These are phyloP conservation scores for Ascidia mentula DNA, from an alignment of 23 tunicate genomes.

Conservation along the genomic window DNA sequence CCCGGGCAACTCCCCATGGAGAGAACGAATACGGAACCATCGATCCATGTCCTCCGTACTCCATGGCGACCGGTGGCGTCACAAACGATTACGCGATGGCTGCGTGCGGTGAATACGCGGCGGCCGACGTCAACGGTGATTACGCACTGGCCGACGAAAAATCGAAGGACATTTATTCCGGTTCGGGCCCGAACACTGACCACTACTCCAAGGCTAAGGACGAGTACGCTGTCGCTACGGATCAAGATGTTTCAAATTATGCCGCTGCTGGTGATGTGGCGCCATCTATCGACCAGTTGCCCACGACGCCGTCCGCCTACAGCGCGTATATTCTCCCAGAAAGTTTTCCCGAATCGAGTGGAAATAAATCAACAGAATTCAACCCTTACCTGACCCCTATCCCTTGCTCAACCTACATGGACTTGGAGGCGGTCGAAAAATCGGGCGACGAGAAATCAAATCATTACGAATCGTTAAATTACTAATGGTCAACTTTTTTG, in stretches of 20 bases:
- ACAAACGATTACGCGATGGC: slow-evolving; percentile 1
- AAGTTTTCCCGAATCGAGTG: neutral
- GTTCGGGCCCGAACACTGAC: neutral
- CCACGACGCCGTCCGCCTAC: neutral
- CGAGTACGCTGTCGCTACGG: neutral
- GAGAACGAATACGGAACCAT: slow-evolving; percentile 21
- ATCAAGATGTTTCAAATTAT: neutral
- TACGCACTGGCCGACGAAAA: neutral
- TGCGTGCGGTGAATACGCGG: neutral
- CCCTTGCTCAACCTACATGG: neutral
- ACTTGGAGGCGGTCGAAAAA: neutral
- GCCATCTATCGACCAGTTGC: neutral
- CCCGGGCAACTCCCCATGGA: neutral
- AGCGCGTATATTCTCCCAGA: neutral
- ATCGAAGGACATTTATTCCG: neutral
- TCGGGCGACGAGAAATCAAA: neutral
- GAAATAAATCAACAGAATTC: neutral
- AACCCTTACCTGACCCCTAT: slow-evolving; percentile 1
- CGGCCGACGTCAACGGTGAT: neutral
- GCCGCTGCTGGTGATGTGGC: neutral
- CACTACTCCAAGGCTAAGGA: neutral
- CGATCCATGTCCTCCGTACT: neutral
- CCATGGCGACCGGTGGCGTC: neutral
- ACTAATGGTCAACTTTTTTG: neutral
- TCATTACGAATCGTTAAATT: neutral